Base-by-base conservation (phyloP, 1,140 invertebrate species). In the Solenopsis invicta region DNA sequence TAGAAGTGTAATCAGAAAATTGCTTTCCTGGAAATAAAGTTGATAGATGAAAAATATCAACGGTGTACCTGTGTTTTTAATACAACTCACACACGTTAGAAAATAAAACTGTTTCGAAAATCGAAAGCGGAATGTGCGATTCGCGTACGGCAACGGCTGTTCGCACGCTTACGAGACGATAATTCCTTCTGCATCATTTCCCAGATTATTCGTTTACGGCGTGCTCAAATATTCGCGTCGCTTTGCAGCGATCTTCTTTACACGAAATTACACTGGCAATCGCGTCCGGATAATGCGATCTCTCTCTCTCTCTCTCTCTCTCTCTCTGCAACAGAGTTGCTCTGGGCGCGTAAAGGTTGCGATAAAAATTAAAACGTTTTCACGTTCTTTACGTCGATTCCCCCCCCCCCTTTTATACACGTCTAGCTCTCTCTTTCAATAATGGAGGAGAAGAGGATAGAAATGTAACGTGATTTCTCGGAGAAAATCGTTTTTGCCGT, bases 311-410 rank as follows among this genome's bases (percentile, higher is more conserved):
- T 72, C 5, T 41, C 5, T 41, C 37, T 5, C 37, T 41, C 37
- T 41, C 56, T 74, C 29, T 50, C 67, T 74, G 56, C 34, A 54
- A 16, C 29, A 21, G 56, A 62, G 10, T 72, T 2, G 69, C 37
- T 84, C 34, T 56, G 34, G 16, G 12, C 29, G 29, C 76, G 8
- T 50, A 64, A 64, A 59, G 52, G 66, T 82, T 72, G 67, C 67
- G 85, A 48, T 72, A 64, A 62, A 87, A 87, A 69, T 86, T 81
- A 81, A 86, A 71, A 69, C 76, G n/a, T 81, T 81, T 86, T 80
- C 24, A 50, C 52, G 52, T 71, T 59, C 45, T n/a, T 61, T 80
- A 52, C 29, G 41, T 50, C 50, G 13, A 29, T 21, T 48, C 74
- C 41, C 48, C 74, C 41, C 62, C 48, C 75, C 74, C 76, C 48